Evolutionary conservation across 2,113 vertebrate genomes (phyloP).

Genomic region (Rhynchopsitta pachyrhyncha): DNA sequence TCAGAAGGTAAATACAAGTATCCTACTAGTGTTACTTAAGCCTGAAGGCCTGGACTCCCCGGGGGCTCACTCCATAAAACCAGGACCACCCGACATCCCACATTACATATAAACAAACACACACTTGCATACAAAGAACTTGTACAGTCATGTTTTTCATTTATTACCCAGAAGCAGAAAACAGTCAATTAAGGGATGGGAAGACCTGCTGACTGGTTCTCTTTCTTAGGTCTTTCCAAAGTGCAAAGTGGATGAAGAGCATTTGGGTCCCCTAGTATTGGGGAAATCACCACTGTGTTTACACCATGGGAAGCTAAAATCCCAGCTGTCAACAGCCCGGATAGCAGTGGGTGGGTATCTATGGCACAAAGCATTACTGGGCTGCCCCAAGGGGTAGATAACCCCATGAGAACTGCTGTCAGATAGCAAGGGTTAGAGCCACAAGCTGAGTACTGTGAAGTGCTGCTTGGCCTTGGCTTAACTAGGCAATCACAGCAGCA

Average conservation of each 20-base stretch:
- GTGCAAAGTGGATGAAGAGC: not conserved
- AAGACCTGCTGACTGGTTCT: not conserved
- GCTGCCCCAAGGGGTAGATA: not conserved
- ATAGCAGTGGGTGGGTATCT: not conserved
- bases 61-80: not conserved
- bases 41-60: not conserved
- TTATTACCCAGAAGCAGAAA: not conserved
- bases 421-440: not conserved
- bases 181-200: not conserved
- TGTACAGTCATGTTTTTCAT: not conserved
- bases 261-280: not conserved
- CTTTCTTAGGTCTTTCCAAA: not conserved
- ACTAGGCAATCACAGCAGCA: not conserved
- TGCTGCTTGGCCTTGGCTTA: not conserved
- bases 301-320: not conserved
- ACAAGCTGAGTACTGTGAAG: not conserved
- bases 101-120: not conserved
- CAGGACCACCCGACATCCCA: not conserved
- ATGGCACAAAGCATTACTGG: not conserved
- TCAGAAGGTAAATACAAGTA: not conserved
- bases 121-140: not conserved
- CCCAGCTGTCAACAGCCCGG: not conserved
- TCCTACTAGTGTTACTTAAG: not conserved
- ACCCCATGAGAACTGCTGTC: not conserved
- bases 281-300: not conserved